Percentiles rank a stretch among this genome's conserved stretches.
phyloP scores from a whole-genome alignment of 2,113 vertebrate species.

The Labeo catla region DNA sequence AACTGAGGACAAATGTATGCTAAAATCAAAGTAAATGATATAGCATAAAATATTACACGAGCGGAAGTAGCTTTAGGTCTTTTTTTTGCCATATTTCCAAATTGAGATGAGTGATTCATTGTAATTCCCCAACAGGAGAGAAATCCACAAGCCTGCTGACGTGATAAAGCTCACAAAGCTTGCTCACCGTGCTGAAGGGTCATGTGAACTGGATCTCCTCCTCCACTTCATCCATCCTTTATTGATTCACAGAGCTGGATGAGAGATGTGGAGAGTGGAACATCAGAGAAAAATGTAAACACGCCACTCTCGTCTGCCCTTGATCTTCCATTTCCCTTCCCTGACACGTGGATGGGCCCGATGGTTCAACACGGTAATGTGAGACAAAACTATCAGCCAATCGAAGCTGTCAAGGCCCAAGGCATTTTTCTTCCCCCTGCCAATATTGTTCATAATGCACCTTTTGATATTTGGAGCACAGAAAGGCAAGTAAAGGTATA shows the following conservation, averaged over 20 bases:
- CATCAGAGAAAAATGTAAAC: constrained; percentile 77
- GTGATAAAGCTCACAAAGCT: constrained; percentile 51
- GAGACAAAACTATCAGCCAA: constrained; percentile 45
- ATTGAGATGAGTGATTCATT: neutral
- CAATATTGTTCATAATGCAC: constrained; percentile 9
- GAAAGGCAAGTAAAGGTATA: neutral
- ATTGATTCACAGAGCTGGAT: constrained; percentile 69
- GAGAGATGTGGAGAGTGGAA: constrained; percentile 71
- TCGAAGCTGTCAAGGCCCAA: constrained; percentile 14
- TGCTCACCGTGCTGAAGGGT: constrained; percentile 63
- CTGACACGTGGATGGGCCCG: constrained; percentile 33
- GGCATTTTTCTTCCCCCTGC: neutral
- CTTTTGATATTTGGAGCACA: constrained; percentile 19
- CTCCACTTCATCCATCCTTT: constrained; percentile 66
- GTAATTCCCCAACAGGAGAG: constrained; percentile 36
- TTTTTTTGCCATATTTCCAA: neutral
- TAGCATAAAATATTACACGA: neutral
- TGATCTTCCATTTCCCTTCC: constrained; percentile 66
- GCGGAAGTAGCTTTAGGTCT: neutral
- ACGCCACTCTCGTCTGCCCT: constrained; percentile 57
- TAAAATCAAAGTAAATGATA: neutral
- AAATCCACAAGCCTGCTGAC: constrained; percentile 53
- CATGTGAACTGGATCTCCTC: constrained; percentile 66
- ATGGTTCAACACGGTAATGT: constrained; percentile 39
- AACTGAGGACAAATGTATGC: neutral